Percentiles rank a stretch among this genome's conserved stretches.
Evolutionary conservation across 2,113 vertebrate species (phyloP).

Genomic region (Corythoichthys haematopterus): DNA sequence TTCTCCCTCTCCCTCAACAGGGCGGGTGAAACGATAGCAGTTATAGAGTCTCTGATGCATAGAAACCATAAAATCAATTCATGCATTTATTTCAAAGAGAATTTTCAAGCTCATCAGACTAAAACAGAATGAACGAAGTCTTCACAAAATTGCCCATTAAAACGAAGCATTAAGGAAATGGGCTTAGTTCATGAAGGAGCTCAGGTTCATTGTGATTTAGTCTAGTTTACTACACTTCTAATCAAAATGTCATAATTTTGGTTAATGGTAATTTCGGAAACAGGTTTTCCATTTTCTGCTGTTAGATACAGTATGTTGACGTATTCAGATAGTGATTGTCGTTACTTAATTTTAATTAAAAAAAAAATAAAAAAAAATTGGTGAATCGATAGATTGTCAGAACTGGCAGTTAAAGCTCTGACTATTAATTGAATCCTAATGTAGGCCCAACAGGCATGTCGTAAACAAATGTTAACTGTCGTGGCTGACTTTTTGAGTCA

Average conservation of each 20-base stretch:
- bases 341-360: too few species aligned
- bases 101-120: slow-evolving; percentile 39
- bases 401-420: too few species aligned
- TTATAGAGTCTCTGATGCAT: slow-evolving; percentile 36
- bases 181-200: neutral
- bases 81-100: slow-evolving; percentile 44
- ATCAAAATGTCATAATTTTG: neutral
- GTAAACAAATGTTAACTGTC: too few species aligned
- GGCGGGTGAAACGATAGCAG: slow-evolving; percentile 44
- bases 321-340: neutral
- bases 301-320: neutral
- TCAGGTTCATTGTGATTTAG: neutral
- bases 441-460: too few species aligned
- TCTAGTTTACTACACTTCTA: neutral
- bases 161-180: neutral
- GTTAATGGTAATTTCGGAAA: neutral
- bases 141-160: slow-evolving; percentile 6
- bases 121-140: slow-evolving; percentile 18
- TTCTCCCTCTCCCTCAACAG: slow-evolving; percentile 1
- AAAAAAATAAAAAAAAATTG: neutral
- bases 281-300: neutral
- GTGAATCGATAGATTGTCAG: too few species aligned
- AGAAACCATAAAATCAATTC: slow-evolving; percentile 61
- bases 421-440: too few species aligned
- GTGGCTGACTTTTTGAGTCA: too few species aligned